Evolutionary conservation across 2,888 invertebrate genomes (phyloP), one percentile per base, ranked within the genome.

Genomic region (Enoplolaimus lenunculus): DNA sequence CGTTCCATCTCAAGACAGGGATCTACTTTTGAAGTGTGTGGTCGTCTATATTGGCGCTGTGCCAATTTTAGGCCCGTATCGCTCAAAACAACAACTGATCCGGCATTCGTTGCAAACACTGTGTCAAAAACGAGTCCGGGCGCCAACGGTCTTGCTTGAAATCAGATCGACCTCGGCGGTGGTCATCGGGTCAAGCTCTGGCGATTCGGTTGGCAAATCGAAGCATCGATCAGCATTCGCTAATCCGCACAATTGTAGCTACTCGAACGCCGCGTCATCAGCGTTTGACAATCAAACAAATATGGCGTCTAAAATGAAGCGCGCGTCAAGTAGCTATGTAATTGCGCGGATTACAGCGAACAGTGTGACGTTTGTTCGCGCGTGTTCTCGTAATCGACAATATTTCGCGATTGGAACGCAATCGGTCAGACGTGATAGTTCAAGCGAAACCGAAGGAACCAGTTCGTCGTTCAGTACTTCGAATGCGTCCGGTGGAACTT

Each of bases 361-460:
- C 71, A 85, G 91, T 72, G 87, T 95, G 26, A 88, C 90, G 34
- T 93, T 90, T 78, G 90, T 92, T 66, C 93, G 92, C 73, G 89
- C 90, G 1, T 90, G 90, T 64, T 89, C 90, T 0, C 93, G 93
- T 76, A 93, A 93, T 78, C 87, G 90, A 77, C 85, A 91, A 68
- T 93, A 91, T 81, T 94, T 95, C 80, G 94, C 93, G 0, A 86
- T 95, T 62, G 90, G 94, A 1, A 94, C 93, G 0, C 88, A 78
- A 34, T 70, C 72, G 2, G 72, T 72, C 35, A 76, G 75, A 68
- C 75, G 21, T 59, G 30, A 66, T 21, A 67, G 26, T 29, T 34
- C 34, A 2, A 68, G 30, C n/a, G 35, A 31, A n/a, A 69, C 69
- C 26, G 68, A 68, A 26, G 33, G n/a, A n/a, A 26, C 33, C 7